These are phyloP conservation scores for Morone chrysops DNA, from an alignment of 2,113 vertebrate species.

Conservation along the genomic window DNA sequence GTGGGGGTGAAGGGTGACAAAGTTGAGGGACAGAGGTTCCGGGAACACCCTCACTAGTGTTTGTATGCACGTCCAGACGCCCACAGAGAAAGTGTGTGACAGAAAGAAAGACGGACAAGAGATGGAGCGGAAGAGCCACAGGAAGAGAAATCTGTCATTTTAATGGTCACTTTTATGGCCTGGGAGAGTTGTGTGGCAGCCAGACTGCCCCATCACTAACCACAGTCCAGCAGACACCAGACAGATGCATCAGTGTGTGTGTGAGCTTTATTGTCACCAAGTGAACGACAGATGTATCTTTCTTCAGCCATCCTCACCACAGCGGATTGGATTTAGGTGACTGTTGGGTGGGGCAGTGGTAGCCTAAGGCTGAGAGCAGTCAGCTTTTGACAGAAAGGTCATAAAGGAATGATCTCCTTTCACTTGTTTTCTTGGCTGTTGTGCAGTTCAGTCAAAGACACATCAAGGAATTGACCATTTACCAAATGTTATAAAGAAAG, in stretches of 20 bases:
- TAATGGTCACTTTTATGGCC: conserved; percentile 78
- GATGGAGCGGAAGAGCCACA: conserved; percentile 21
- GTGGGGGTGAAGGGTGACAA: conserved; percentile 38
- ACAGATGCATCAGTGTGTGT: conserved; percentile 61
- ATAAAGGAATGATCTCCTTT: conserved; percentile 29
- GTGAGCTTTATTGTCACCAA: conserved; percentile 52
- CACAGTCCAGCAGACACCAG: conserved; percentile 43
- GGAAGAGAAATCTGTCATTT: conserved; percentile 71
- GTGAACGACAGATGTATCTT: conserved; percentile 65
- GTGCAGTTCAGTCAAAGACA: background rate
- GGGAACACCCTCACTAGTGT: conserved; percentile 50
- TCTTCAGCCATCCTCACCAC: conserved; percentile 17
- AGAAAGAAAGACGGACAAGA: conserved; percentile 26
- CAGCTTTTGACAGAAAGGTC: conserved; percentile 20
- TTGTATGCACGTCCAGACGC: conserved; percentile 46
- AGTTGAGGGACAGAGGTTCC: conserved; percentile 28
- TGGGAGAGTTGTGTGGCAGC: conserved; percentile 60
- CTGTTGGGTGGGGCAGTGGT: conserved; percentile 28
- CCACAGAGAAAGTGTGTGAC: conserved; percentile 43
- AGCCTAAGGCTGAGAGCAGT: conserved; percentile 37
- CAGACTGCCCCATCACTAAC: conserved; percentile 50
- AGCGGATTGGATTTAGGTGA: conserved; percentile 31
- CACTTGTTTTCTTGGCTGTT: conserved; percentile 5
- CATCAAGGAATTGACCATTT: background rate
- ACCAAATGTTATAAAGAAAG: background rate